These are phyloP conservation scores for Stomorhina lunata DNA, from an alignment of 2,888 invertebrate genomes.

Conservation along the genomic window DNA sequence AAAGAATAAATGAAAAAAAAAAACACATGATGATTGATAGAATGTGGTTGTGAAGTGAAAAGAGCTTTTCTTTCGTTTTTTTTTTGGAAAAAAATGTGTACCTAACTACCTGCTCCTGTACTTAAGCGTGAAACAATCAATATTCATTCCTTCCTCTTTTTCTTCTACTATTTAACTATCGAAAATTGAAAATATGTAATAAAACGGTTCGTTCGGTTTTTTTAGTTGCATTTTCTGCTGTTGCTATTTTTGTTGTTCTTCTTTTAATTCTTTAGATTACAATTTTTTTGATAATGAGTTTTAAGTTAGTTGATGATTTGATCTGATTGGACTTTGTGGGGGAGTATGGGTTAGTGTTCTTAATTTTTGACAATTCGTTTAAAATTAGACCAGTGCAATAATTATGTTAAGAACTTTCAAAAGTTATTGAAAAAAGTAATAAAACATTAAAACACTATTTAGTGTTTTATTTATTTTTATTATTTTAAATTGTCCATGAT, in stretches of 20 bases:
- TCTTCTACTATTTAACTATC: conserved; percentile 21
- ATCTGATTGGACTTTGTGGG: no score
- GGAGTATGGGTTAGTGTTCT: no score
- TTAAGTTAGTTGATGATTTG: no score
- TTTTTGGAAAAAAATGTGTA: conserved; percentile 55
- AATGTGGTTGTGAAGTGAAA: conserved; percentile 35
- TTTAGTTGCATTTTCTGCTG: neutral
- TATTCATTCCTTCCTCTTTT: no score
- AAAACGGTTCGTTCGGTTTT: conserved; percentile 35
- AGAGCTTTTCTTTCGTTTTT: conserved; percentile 8
- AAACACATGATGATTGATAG: conserved; percentile 40
- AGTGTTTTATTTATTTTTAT: neutral
- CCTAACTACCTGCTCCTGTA: conserved; percentile 60
- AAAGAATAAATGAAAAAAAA: neutral
- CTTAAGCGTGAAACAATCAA: conserved; percentile 60
- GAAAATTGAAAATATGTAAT: no score
- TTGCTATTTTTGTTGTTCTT: neutral
- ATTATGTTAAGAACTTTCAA: no score
- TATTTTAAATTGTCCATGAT: conserved; percentile 33
- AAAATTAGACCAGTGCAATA: no score
- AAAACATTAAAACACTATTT: conserved; percentile 1
- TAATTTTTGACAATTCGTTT: no score
- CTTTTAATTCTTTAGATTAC: neutral
- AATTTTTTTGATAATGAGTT: no score
- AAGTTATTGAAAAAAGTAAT: no score